Percentiles rank a stretch among this genome's conserved stretches.
Evolutionary conservation across 1,140 invertebrate species (phyloP).

Genomic region (Sipha flava): DNA sequence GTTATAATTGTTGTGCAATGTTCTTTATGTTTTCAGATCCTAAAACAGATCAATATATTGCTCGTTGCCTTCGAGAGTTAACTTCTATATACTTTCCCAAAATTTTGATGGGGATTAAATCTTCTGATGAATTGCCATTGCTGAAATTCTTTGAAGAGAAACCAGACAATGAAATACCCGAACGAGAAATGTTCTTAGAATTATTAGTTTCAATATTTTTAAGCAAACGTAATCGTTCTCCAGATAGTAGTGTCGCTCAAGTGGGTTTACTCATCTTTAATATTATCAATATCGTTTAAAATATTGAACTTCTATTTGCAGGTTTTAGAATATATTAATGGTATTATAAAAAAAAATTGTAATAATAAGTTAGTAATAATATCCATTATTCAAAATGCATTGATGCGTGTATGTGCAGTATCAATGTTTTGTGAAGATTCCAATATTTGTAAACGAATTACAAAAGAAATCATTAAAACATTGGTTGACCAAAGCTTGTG

Average conservation of each 20-base stretch:
- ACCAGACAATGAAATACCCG: neutral
- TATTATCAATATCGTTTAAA: too few relatives aligned
- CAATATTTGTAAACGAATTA: slow-evolving; percentile 13
- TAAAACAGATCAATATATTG: slow-evolving; percentile 11
- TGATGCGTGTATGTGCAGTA: neutral
- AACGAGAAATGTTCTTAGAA: slow-evolving; percentile 19
- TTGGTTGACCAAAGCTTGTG: neutral
- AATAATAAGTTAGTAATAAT: neutral
- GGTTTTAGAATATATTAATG: slow-evolving; percentile 16
- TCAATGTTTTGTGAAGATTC: slow-evolving; percentile 15
- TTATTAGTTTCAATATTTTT: slow-evolving; percentile 11
- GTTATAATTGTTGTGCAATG: neutral
- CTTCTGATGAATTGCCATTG: slow-evolving; percentile 14
- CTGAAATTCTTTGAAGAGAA: slow-evolving; percentile 20
- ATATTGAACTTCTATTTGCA: neutral
- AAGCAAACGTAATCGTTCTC: slow-evolving; percentile 11
- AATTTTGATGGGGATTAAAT: neutral
- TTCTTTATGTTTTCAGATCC: neutral
- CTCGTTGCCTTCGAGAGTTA: neutral
- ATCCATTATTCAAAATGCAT: slow-evolving; percentile 22
- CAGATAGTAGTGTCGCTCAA: slow-evolving; percentile 4
- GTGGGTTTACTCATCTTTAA: neutral
- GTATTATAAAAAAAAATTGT: neutral
- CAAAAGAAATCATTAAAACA: neutral
- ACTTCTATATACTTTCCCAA: slow-evolving; percentile 7